Conservation (phyloP, 1,140 invertebrate species). For the Cydia splendana region DNA sequence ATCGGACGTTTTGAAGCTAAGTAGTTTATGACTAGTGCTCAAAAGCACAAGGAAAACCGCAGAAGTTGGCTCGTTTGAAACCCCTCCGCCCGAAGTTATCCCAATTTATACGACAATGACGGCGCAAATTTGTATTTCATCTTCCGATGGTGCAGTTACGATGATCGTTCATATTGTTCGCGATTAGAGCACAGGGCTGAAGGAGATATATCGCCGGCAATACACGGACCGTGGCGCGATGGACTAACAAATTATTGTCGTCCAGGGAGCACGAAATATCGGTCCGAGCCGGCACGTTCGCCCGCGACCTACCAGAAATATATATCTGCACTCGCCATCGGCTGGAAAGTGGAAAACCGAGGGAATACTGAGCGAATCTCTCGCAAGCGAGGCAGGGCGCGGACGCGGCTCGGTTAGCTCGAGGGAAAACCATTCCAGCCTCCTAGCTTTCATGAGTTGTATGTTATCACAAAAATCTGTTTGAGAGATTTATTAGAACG, state of each 20-base stretch:
- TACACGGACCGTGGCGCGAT: conserved; percentile 51
- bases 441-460: conserved; percentile 1
- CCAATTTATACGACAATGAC: conserved; percentile 11
- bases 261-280: conserved; percentile 66
- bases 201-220: conserved; percentile 50
- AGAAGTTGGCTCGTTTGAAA: background rate
- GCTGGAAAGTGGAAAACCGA: conserved; percentile 28
- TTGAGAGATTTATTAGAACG: background rate
- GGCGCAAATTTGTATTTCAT: conserved; percentile 30
- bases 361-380: conserved; percentile 24
- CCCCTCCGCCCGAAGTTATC: background rate
- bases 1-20: no score
- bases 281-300: conserved; percentile 49
- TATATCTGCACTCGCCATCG: conserved; percentile 44
- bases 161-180: conserved; percentile 46
- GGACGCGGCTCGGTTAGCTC: conserved; percentile 9
- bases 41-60: background rate
- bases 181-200: conserved; percentile 50
- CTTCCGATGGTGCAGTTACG: conserved; percentile 38
- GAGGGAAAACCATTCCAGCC: background rate
- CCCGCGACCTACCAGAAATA: conserved; percentile 49
- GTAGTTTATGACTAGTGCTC: background rate
- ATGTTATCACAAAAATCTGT: background rate
- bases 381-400: background rate
- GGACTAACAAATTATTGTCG: conserved; percentile 71